Percentiles rank a stretch among this genome's conserved stretches.
Evolutionary conservation across 2,888 invertebrate genomes (phyloP).

Genomic region (Scotopteryx bipunctaria): DNA sequence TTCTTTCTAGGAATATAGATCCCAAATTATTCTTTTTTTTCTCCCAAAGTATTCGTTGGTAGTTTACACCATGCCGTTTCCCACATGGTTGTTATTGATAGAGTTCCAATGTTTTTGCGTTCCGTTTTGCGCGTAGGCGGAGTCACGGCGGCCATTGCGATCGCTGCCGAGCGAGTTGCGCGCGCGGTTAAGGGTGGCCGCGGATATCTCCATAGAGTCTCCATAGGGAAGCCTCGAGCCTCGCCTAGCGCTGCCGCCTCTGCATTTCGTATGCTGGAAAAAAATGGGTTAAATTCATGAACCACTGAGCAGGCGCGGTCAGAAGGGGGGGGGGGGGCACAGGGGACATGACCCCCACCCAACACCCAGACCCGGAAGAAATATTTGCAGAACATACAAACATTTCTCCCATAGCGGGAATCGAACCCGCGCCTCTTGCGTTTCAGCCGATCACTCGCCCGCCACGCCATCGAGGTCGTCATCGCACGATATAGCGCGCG

Average conservation of each 20-base stretch:
- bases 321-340: not conserved
- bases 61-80: conserved; percentile 61
- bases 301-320: not conserved
- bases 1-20: no score
- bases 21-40: no score
- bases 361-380: no score
- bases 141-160: conserved; percentile 58
- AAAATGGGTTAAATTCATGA: not conserved
- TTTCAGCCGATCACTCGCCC: no score
- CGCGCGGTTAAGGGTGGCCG: conserved; percentile 70
- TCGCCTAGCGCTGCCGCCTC: conserved; percentile 60
- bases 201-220: conserved; percentile 79
- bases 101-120: conserved; percentile 67
- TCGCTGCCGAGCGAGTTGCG: conserved; percentile 61
- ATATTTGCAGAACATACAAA: no score
- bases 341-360: no score
- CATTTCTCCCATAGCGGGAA: no score
- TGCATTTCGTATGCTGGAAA: conserved; percentile 63
- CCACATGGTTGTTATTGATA: conserved; percentile 68
- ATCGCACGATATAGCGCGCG: no score
- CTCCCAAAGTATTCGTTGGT: not conserved
- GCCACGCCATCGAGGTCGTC: no score
- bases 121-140: conserved; percentile 59
- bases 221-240: conserved; percentile 74
- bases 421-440: no score